Percentiles rank a stretch among this genome's conserved stretches.
Evolutionary conservation across 64 coral and sea anemone species (phyloP).

Genomic region (Montipora sp.): DNA sequence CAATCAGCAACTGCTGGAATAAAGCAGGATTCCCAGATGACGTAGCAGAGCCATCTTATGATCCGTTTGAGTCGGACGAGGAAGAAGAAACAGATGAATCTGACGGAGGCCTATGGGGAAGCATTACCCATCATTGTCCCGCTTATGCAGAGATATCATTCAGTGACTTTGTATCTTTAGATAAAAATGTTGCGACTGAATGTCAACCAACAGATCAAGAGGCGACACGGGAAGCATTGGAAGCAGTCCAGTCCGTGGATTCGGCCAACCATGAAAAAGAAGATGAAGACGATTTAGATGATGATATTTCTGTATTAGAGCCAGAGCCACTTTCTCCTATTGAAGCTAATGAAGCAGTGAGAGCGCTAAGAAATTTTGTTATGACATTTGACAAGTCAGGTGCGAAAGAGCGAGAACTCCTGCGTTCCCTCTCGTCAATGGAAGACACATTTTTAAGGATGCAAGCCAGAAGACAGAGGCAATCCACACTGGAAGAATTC

Average conservation of each 20-base stretch:
- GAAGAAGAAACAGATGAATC: no score
- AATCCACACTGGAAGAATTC: conserved; percentile 10
- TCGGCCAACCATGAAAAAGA: background rate
- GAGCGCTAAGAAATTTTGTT: no score
- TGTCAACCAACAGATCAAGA: conserved; percentile 47
- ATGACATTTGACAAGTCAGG: no score
- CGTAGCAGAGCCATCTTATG: no score
- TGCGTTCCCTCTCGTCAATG: no score
- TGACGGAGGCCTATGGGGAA: no score
- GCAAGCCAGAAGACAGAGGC: conserved; percentile 30
- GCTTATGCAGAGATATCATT: conserved; percentile 13
- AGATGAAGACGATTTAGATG: background rate
- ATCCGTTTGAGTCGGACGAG: no score
- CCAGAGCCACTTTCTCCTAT: background rate
- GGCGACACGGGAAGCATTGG: conserved; percentile 25
- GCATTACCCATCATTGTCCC: no score
- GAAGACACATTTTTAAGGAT: background rate
- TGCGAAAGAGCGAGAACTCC: no score
- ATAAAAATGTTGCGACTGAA: conserved; percentile 58
- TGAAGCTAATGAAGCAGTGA: no score
- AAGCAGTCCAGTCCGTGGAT: background rate
- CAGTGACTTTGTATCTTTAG: conserved; percentile 46
- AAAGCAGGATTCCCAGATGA: no score
- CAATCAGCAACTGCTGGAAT: no score
- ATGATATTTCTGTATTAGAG: background rate